phyloP scores from a whole-genome alignment of 2,888 invertebrate species.

The Limnephilus marmoratus region DNA sequence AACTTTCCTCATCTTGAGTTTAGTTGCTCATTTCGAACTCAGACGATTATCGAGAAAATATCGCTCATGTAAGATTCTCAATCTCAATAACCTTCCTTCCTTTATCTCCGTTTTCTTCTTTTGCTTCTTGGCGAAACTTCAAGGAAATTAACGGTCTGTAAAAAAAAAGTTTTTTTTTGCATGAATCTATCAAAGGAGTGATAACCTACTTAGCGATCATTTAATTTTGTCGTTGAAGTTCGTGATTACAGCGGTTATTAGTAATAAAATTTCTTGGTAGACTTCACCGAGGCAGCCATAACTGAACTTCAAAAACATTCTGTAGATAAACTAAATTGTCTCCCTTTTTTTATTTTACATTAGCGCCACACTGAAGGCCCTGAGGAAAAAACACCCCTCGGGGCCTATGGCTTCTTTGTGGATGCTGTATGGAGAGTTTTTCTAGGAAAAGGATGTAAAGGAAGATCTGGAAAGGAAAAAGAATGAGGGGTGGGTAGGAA shows the following conservation, averaged over 20 bases:
- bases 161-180: not conserved
- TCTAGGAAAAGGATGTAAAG: too few species aligned
- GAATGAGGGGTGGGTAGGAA: too few species aligned
- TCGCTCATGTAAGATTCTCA: constrained; percentile 37
- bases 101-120: not conserved
- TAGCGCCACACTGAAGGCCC: too few species aligned
- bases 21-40: constrained; percentile 45
- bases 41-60: constrained; percentile 48
- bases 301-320: not conserved
- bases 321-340: not conserved
- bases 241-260: not conserved
- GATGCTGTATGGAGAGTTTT: too few species aligned
- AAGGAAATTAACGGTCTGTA: not conserved
- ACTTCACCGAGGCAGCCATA: not conserved
- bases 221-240: not conserved
- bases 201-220: not conserved
- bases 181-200: not conserved
- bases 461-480: too few species aligned
- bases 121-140: constrained; percentile 20
- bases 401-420: too few species aligned
- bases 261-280: not conserved
- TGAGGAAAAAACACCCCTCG: too few species aligned
- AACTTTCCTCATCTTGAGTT: constrained; percentile 47
- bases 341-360: too few species aligned
- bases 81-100: constrained; percentile 17